phyloP scores from a whole-genome alignment of 2,888 invertebrate species.

The Archips crataeganus region DNA sequence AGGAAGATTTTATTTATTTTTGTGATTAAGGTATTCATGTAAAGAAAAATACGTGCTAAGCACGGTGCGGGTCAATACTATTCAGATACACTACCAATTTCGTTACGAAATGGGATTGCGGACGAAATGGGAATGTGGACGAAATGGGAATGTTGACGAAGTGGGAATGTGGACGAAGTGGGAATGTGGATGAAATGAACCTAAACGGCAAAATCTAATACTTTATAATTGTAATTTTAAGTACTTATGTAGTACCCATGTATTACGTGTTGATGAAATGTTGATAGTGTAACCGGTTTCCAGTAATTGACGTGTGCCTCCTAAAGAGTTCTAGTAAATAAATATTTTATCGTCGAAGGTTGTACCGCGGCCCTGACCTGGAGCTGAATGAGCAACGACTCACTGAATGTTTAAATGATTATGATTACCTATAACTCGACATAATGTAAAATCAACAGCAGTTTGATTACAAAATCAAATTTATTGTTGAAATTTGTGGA shows the following conservation, averaged over 20 bases:
- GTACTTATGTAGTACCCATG: neutral
- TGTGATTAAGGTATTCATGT: too few species aligned
- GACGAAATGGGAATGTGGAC: too few species aligned
- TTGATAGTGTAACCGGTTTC: constrained; percentile 3
- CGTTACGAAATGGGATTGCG: too few species aligned
- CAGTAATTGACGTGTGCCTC: neutral
- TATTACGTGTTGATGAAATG: neutral
- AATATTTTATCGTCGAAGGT: constrained; percentile 15
- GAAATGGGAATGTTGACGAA: too few species aligned
- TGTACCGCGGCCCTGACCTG: constrained; percentile 22
- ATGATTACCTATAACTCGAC: neutral
- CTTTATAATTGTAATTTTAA: neutral
- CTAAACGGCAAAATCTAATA: too few species aligned
- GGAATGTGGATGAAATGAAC: too few species aligned
- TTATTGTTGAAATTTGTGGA: neutral
- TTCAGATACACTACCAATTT: too few species aligned
- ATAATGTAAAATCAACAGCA: neutral
- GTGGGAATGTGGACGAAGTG: too few species aligned
- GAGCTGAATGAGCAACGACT: constrained; percentile 25
- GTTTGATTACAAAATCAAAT: neutral
- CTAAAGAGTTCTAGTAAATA: constrained; percentile 20
- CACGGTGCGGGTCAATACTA: too few species aligned
- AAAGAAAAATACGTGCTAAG: too few species aligned
- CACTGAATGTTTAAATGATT: constrained; percentile 4
- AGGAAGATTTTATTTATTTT: too few species aligned